Evolutionary conservation across 2,888 invertebrate species (phyloP).

Genomic region (Ashinkailepas kermadecensis): DNA sequence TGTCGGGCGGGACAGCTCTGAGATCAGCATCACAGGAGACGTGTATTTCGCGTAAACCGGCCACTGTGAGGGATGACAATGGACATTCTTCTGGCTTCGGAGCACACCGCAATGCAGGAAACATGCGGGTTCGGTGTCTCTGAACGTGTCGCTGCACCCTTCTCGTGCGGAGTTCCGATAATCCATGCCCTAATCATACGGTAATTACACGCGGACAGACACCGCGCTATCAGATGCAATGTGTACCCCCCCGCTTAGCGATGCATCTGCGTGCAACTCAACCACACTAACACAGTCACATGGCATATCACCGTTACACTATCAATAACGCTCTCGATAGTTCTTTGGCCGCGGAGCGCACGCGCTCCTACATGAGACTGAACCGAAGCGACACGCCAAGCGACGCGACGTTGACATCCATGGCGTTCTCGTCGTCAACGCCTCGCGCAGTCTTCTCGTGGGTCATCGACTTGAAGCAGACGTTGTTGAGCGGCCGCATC

Average conservation of each 20-base stretch:
- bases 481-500: conserved; percentile 20
- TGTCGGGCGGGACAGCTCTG: too few species aligned
- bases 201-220: too few species aligned
- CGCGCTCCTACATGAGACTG: not conserved
- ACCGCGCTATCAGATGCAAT: too few species aligned
- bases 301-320: not conserved
- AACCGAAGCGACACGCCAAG: not conserved
- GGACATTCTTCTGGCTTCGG: not conserved
- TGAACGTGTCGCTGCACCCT: not conserved
- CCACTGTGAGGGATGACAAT: not conserved
- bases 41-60: not conserved
- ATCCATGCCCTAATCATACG: too few species aligned
- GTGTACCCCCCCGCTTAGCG: too few species aligned
- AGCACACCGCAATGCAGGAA: not conserved
- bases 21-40: not conserved
- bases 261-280: not conserved
- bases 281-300: not conserved
- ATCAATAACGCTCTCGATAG: not conserved
- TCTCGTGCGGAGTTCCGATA: too few species aligned
- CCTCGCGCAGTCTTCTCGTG: not conserved
- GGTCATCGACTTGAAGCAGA: conserved; percentile 7
- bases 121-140: not conserved
- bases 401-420: not conserved
- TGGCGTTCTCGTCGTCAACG: not conserved
- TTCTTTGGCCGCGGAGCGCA: not conserved